Percentiles rank a stretch among this genome's conserved stretches.
Conservation (phyloP, 2,113 vertebrate species). For the Tapirus terrestris region DNA sequence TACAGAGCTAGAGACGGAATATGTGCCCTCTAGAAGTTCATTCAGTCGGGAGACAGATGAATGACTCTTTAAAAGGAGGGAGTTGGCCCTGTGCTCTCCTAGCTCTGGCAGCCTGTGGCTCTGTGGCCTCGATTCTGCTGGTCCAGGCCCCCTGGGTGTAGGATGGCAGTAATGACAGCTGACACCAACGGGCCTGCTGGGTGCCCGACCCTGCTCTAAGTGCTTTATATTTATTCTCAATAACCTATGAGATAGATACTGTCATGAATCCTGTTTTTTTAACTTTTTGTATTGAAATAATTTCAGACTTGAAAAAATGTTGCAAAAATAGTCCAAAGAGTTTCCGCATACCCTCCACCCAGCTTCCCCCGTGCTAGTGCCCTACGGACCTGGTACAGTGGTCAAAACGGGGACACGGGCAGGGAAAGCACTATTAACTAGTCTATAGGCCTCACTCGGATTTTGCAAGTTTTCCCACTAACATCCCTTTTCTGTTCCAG, state of each 20-base stretch:
- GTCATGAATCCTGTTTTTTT: background rate
- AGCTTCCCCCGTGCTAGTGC: background rate
- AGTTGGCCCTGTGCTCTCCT: background rate
- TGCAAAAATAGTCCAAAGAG: background rate
- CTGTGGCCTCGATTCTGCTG: too few relatives aligned
- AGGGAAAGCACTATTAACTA: background rate
- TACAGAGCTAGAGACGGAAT: background rate
- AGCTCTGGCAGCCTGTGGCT: background rate
- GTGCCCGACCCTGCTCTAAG: accelerated
- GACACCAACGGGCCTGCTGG: accelerated
- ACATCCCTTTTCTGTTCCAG: background rate
- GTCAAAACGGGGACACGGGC: background rate
- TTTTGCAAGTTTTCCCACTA: background rate
- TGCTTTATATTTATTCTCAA: background rate
- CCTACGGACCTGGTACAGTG: accelerated
- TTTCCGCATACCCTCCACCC: accelerated
- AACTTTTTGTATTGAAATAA: background rate
- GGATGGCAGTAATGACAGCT: background rate
- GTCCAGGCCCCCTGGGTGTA: background rate
- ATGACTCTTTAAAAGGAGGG: background rate
- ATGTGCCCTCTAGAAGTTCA: too few relatives aligned
- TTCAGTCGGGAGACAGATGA: background rate
- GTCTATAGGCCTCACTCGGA: background rate
- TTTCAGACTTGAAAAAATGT: background rate
- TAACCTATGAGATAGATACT: background rate